Evolutionary conservation across 2,113 vertebrate genomes (phyloP).

Genomic region (Eclectus roratus): DNA sequence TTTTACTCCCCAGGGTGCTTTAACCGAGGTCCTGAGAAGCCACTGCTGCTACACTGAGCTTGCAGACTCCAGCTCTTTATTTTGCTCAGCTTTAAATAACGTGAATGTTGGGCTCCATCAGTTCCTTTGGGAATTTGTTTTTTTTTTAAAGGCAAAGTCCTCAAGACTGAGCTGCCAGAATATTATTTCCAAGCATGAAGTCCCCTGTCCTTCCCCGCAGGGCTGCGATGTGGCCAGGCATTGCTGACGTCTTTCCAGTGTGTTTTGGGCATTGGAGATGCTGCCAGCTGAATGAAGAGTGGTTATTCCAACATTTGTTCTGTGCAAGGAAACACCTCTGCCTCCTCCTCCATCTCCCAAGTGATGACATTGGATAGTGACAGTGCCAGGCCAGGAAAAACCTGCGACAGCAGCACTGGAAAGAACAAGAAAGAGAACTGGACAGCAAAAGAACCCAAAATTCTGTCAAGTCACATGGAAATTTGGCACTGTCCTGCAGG

Average conservation of each 20-base stretch:
- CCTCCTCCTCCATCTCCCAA: background rate
- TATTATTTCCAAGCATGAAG: background rate
- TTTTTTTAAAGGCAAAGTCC: background rate
- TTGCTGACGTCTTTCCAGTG: background rate
- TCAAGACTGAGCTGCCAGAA: background rate
- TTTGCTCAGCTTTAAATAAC: background rate
- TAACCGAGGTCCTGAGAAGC: background rate
- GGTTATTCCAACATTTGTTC: background rate
- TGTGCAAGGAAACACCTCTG: background rate
- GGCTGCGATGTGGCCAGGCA: background rate
- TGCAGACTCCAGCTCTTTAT: background rate
- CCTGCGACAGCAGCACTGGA: background rate
- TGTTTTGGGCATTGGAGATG: background rate
- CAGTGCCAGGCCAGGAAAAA: background rate
- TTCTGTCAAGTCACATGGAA: background rate
- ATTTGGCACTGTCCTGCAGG: background rate
- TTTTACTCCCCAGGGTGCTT: background rate
- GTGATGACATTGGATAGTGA: rapidly evolving
- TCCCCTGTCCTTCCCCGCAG: background rate
- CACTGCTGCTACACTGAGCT: background rate
- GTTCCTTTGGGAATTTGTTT: background rate
- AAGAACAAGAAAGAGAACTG: background rate
- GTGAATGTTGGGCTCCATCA: background rate
- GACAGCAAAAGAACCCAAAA: rapidly evolving
- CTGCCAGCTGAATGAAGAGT: background rate